phyloP scores from a whole-genome alignment of 2,797 vertebrate genomes.

The Poeciliopsis presidionis region DNA sequence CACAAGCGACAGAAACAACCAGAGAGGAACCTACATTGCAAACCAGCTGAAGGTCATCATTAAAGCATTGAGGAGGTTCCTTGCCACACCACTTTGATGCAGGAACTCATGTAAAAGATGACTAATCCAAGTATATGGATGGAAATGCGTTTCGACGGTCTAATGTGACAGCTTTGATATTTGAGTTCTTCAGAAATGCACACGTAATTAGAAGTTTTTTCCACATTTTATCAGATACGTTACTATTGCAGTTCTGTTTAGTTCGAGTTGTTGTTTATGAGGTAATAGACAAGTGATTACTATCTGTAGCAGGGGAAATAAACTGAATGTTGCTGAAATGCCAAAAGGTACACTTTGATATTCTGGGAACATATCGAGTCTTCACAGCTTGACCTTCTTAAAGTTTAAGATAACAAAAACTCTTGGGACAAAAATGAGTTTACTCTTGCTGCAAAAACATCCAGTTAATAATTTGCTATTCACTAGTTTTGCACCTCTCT shows the following conservation, averaged over 20 bases:
- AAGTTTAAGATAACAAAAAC: conserved; percentile 8
- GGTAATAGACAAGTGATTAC: conserved; percentile 10
- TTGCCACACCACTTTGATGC: not conserved
- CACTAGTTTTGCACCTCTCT: not conserved
- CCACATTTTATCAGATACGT: conserved; percentile 39
- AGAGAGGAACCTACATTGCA: too few relatives aligned
- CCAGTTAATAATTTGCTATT: not conserved
- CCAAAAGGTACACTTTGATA: conserved; percentile 27
- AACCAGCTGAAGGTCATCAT: not conserved
- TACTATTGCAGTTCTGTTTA: not conserved
- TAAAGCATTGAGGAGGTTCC: not conserved
- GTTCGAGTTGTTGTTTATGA: not conserved
- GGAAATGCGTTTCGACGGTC: not conserved
- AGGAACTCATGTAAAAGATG: not conserved
- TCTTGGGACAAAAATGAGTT: not conserved
- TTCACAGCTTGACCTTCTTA: conserved; percentile 29
- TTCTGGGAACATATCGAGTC: conserved; percentile 20
- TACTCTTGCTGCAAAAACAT: conserved; percentile 10
- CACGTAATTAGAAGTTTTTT: not conserved
- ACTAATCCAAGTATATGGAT: not conserved
- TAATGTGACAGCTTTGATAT: not conserved
- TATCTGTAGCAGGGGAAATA: conserved; percentile 12
- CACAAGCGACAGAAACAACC: not conserved
- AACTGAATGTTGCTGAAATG: conserved; percentile 27
- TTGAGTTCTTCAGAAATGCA: not conserved